phyloP scores from a whole-genome alignment of 2,888 invertebrate species.

The Drosophila borealis region DNA sequence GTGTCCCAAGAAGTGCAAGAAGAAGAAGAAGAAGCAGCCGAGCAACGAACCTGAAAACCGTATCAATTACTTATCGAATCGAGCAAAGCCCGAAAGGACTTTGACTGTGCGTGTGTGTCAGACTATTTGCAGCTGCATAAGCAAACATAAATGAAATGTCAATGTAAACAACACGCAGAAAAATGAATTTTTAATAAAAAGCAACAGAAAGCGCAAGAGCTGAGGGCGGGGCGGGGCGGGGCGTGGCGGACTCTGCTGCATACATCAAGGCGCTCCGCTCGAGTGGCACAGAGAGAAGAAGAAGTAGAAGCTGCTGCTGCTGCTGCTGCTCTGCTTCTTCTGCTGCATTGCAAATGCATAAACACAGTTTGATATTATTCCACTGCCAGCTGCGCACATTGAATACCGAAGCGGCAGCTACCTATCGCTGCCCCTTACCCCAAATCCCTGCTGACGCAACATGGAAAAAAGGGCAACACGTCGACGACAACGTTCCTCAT shows the following conservation, averaged over 20 bases:
- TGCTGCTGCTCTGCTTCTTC: slow-evolving; percentile 26
- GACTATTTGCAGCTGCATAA: slow-evolving; percentile 57
- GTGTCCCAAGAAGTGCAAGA: neutral
- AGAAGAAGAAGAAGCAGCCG: neutral
- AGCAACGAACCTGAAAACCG: slow-evolving; percentile 52
- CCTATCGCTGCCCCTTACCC: neutral
- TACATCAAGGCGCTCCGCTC: slow-evolving; percentile 66
- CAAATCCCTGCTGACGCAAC: neutral
- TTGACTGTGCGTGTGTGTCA: slow-evolving; percentile 40
- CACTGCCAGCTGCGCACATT: slow-evolving; percentile 73
- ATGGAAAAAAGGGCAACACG: slow-evolving; percentile 25
- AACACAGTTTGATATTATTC: slow-evolving; percentile 79
- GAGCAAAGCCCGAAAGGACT: slow-evolving; percentile 46
- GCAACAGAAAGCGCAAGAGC: slow-evolving; percentile 8
- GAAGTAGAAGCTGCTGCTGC: slow-evolving; percentile 16
- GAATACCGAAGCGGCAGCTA: slow-evolving; percentile 41
- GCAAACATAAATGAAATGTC: slow-evolving; percentile 71
- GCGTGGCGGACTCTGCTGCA: slow-evolving; percentile 32
- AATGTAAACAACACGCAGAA: slow-evolving; percentile 69
- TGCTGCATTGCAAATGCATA: slow-evolving; percentile 75
- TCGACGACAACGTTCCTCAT: too few species aligned
- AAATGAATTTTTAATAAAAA: slow-evolving; percentile 68
- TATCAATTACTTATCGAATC: slow-evolving; percentile 60
- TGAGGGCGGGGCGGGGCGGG: neutral
- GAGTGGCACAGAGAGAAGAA: slow-evolving; percentile 29